A percentile compares a stretch with the other conserved stretches of the same genome.
Conservation (phyloP, 1,140 invertebrate species). For the Megalonaias nervosa region DNA sequence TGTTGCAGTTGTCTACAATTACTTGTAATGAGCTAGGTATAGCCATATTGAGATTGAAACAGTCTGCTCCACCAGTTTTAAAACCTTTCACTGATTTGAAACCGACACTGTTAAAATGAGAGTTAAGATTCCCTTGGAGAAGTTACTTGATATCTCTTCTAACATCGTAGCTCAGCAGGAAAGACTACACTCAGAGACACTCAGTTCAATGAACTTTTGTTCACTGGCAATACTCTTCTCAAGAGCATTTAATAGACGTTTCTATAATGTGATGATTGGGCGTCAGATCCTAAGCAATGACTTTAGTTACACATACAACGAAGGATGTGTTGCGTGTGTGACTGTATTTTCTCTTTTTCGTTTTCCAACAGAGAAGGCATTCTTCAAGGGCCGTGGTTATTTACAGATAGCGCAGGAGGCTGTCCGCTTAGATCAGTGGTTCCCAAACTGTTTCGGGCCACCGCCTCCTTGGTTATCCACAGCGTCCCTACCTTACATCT, state of each 20-base stretch:
- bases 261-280: slow-evolving; percentile 15
- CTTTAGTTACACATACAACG: slow-evolving; percentile 1
- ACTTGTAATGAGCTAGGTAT: slow-evolving; percentile 6
- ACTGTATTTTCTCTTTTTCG: slow-evolving; percentile 21
- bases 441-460: too few species aligned
- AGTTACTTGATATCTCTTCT: neutral
- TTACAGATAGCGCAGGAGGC: slow-evolving; percentile 18
- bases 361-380: slow-evolving; percentile 13
- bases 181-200: neutral
- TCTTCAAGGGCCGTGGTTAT: slow-evolving; percentile 1
- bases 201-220: slow-evolving; percentile 7
- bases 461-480: too few species aligned
- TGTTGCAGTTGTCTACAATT: slow-evolving; percentile 2
- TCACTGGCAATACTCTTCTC: neutral
- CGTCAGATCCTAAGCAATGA: neutral
- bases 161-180: neutral
- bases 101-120: neutral
- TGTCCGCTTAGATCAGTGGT: neutral
- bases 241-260: slow-evolving; percentile 22
- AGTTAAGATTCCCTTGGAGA: slow-evolving; percentile 10
- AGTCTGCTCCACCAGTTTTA: neutral
- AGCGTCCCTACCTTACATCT: too few species aligned
- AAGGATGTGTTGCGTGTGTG: slow-evolving; percentile 24
- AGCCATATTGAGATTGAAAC: slow-evolving; percentile 3
- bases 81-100: slow-evolving; percentile 11